A percentile compares a stretch with the other conserved stretches of the same genome.
phyloP scores from a whole-genome alignment of 2,113 vertebrate genomes.

The Petromus typicus region DNA sequence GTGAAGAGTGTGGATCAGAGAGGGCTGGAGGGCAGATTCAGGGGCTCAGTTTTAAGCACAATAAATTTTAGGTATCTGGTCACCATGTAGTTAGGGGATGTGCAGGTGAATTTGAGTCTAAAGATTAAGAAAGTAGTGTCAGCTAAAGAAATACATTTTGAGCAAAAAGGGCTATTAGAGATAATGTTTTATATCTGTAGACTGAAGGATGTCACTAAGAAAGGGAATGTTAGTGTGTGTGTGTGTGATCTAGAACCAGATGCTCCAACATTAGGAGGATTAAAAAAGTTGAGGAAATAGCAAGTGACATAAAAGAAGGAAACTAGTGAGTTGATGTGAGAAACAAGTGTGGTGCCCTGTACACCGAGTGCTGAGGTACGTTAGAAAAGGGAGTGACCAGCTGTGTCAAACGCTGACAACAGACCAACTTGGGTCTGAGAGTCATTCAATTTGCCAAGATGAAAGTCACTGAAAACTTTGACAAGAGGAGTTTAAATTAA shows the following conservation, averaged over 20 bases:
- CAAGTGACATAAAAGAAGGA: background rate
- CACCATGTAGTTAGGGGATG: background rate
- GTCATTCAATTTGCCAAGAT: background rate
- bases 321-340: background rate
- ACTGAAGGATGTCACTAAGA: background rate
- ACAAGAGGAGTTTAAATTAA: background rate
- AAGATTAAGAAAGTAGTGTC: background rate
- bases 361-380: background rate
- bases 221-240: background rate
- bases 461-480: background rate
- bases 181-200: background rate
- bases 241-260: background rate
- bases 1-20: background rate
- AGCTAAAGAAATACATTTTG: background rate
- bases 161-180: background rate
- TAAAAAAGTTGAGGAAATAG: background rate
- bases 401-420: background rate
- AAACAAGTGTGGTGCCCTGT: background rate
- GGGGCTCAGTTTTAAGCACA: background rate
- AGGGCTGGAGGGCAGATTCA: background rate
- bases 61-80: background rate
- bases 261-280: background rate
- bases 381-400: background rate
- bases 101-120: background rate
- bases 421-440: background rate